Evolutionary conservation across 2,888 invertebrate genomes (phyloP).

Genomic region (Napeogenes inachia): DNA sequence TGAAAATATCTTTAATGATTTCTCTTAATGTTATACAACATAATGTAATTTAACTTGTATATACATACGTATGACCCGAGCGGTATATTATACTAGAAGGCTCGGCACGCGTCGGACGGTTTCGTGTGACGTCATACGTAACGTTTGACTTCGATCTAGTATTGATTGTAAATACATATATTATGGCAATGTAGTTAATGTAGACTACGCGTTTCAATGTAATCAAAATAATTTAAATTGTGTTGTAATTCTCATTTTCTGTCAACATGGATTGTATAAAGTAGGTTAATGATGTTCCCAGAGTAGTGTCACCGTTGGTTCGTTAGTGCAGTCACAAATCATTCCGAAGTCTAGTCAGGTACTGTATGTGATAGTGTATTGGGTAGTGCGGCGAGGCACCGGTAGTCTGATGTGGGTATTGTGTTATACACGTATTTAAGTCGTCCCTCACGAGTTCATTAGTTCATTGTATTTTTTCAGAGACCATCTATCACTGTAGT

Average conservation of each 20-base stretch:
- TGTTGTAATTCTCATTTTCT: slow-evolving; percentile 28
- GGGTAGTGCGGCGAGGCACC: slow-evolving; percentile 36
- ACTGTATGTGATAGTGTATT: slow-evolving; percentile 50
- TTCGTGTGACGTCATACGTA: slow-evolving; percentile 67
- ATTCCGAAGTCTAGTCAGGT: slow-evolving; percentile 67
- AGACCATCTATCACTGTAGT: slow-evolving; percentile 52
- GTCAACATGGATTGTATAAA: slow-evolving; percentile 64
- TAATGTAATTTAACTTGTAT: slow-evolving; percentile 71
- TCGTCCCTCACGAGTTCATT: slow-evolving; percentile 38
- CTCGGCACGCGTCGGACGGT: slow-evolving; percentile 43
- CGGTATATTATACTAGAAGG: slow-evolving; percentile 20
- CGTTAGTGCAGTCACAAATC: slow-evolving; percentile 43
- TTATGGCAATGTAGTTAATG: slow-evolving; percentile 54
- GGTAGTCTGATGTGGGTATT: slow-evolving; percentile 36
- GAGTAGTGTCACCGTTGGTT: slow-evolving; percentile 39
- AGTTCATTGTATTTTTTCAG: slow-evolving; percentile 36
- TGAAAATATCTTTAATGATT: slow-evolving; percentile 54
- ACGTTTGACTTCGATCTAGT: slow-evolving; percentile 56
- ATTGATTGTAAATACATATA: slow-evolving; percentile 70
- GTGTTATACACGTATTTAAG: slow-evolving; percentile 30
- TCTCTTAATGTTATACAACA: slow-evolving; percentile 64
- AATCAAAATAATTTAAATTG: slow-evolving; percentile 32
- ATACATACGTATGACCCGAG: slow-evolving; percentile 75
- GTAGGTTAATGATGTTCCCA: slow-evolving; percentile 62
- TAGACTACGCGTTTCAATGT: slow-evolving; percentile 56